These are phyloP conservation scores for Crotalus viridis DNA, from an alignment of 2,113 vertebrate species.

Conservation along the genomic window DNA sequence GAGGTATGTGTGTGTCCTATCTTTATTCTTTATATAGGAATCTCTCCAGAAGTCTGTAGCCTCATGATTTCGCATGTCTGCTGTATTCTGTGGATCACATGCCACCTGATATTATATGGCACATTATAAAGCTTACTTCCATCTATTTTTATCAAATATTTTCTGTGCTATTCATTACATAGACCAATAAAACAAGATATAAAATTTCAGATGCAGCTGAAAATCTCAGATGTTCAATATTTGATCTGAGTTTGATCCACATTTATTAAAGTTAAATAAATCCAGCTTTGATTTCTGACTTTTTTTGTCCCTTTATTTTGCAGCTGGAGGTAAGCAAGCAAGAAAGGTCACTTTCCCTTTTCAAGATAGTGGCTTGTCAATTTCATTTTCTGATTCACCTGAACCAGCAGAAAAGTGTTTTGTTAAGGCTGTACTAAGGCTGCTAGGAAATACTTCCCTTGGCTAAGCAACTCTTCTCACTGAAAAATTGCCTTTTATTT, in stretches of 20 bases:
- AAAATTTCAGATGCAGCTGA: constrained; percentile 2
- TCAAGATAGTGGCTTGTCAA: constrained; percentile 19
- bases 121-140: constrained; percentile 27
- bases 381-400: constrained; percentile 27
- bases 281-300: constrained; percentile 26
- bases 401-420: constrained; percentile 1
- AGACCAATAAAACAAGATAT: constrained; percentile 40
- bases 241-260: constrained; percentile 9
- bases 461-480: neutral
- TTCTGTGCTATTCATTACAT: constrained; percentile 27
- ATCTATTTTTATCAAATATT: constrained; percentile 38
- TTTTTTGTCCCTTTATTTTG: neutral
- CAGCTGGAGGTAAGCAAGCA: neutral
- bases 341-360: constrained; percentile 13
- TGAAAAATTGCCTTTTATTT: neutral
- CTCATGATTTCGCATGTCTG: neutral
- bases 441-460: constrained; percentile 1
- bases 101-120: neutral
- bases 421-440: constrained; percentile 20
- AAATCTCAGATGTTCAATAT: constrained; percentile 26
- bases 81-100: neutral
- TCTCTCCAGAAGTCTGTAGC: neutral
- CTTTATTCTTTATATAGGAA: neutral
- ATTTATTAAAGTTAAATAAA: constrained; percentile 44
- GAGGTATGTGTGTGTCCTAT: neutral